Evolutionary conservation across 2,113 vertebrate genomes (phyloP).

Genomic region (Xyrauchen texanus): DNA sequence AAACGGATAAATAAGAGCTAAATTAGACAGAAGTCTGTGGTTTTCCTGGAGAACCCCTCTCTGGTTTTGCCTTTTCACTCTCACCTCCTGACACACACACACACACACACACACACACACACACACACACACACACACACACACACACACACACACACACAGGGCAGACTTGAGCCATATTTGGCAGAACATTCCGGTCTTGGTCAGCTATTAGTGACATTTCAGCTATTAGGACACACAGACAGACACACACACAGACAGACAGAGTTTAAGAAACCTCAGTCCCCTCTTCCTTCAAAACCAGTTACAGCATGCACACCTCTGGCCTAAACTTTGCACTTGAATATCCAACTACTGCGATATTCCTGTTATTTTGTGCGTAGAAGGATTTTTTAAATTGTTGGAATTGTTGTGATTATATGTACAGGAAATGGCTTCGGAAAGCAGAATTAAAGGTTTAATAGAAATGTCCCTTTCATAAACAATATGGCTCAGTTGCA

Average conservation of each 20-base stretch:
- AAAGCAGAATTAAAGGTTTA: no score
- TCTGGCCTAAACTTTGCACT: background rate
- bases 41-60: constrained; percentile 94
- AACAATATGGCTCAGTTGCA: no score
- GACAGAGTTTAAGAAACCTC: background rate
- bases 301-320: constrained; percentile 25
- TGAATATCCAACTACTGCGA: background rate
- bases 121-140: no score
- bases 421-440: background rate
- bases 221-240: no score
- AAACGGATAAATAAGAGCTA: constrained; percentile 92
- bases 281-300: constrained; percentile 22
- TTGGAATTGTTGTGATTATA: background rate
- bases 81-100: no score
- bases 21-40: constrained; percentile 92
- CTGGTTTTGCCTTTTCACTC: constrained; percentile 68
- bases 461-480: no score
- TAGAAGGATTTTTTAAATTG: background rate
- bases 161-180: constrained; percentile 30
- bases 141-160: no score
- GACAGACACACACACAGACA: no score
- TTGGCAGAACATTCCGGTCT: constrained; percentile 29
- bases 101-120: no score
- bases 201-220: constrained; percentile 61
- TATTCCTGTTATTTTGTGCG: background rate